A percentile compares a stretch with the other conserved stretches of the same genome.
Evolutionary conservation across 2,888 invertebrate genomes (phyloP).

Genomic region (Tholera decimalis): DNA sequence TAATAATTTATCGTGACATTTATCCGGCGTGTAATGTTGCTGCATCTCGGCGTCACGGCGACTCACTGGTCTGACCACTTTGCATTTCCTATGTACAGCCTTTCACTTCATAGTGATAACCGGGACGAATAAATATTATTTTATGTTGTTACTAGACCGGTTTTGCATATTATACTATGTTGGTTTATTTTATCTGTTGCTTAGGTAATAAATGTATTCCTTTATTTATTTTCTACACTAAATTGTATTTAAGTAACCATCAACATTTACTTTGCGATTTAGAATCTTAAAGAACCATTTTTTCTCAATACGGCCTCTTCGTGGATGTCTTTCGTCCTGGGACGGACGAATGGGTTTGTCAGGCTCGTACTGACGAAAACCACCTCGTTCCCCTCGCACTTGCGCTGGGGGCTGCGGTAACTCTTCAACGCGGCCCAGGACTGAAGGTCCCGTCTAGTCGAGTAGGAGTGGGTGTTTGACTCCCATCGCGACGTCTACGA

Average conservation of each 20-base stretch:
- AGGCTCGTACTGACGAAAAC: too few relatives aligned
- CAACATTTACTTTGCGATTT: too few relatives aligned
- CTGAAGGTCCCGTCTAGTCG: too few relatives aligned
- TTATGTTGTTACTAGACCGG: conserved; percentile 21
- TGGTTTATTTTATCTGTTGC: conserved; percentile 4
- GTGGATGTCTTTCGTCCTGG: too few relatives aligned
- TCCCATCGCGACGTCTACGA: too few relatives aligned
- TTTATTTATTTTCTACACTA: background rate
- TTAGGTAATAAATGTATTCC: background rate
- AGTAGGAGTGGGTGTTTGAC: too few relatives aligned
- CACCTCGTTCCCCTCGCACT: too few relatives aligned
- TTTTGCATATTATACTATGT: conserved; percentile 2
- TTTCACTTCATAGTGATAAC: conserved; percentile 43
- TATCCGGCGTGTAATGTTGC: background rate
- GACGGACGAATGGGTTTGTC: too few relatives aligned
- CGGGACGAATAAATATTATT: conserved; percentile 29
- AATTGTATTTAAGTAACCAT: too few relatives aligned
- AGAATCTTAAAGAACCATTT: background rate
- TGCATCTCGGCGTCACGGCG: conserved; percentile 20
- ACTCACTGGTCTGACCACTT: conserved; percentile 35
- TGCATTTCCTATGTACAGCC: conserved; percentile 37
- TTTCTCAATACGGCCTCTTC: too few relatives aligned
- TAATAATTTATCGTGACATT: conserved; percentile 15
- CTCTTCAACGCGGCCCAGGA: too few relatives aligned
- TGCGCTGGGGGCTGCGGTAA: too few relatives aligned